Evolutionary conservation across 2,888 invertebrate species (phyloP).

Genomic region (Osedax frankpressi): DNA sequence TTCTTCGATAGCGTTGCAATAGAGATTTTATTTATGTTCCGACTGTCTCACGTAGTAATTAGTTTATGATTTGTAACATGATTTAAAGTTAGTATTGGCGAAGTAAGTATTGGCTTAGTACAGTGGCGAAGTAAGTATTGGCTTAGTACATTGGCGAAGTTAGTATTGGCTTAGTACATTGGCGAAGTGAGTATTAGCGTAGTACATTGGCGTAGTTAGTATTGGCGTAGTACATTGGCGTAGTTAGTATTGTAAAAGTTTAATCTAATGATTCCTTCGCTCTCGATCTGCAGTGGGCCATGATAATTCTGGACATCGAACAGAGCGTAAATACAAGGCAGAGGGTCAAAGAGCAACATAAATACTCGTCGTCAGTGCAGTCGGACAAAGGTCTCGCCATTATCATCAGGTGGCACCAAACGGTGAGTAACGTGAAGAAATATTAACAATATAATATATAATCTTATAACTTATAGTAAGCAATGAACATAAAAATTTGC

Average conservation of each 20-base stretch:
- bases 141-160: no score
- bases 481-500: no score
- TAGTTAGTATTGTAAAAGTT: not conserved
- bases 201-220: not conserved
- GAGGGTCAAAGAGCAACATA: constrained; percentile 67
- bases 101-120: no score
- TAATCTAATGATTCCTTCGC: not conserved
- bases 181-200: no score
- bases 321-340: constrained; percentile 83
- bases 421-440: constrained; percentile 52
- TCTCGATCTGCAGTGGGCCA: constrained; percentile 65
- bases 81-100: no score
- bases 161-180: no score
- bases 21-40: no score
- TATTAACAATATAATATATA: not conserved
- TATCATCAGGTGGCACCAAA: constrained; percentile 74
- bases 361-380: constrained; percentile 73
- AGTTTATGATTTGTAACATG: no score
- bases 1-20: no score
- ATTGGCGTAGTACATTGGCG: not conserved
- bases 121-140: no score
- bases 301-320: constrained; percentile 90
- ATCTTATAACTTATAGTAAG: no score
- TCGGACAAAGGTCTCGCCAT: constrained; percentile 69
- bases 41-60: no score